Base-by-base conservation (phyloP, 2,113 vertebrate species). In the Caretta caretta region DNA sequence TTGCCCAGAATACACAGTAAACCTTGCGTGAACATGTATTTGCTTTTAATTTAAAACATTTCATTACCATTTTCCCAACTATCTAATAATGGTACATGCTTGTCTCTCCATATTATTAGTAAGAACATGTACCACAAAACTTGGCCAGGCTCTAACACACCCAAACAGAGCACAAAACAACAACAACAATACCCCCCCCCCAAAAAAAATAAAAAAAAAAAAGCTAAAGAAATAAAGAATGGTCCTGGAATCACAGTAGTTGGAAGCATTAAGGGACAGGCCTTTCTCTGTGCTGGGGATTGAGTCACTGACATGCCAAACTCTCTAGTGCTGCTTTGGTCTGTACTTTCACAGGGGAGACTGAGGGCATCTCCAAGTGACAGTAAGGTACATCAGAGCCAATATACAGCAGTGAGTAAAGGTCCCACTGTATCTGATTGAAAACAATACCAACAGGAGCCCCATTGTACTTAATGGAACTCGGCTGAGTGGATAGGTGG, bases 401-500 rank as follows among this genome's bases (percentile, higher is more conserved):
- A 83, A 16, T 50, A 90, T 3, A 0, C 0, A 87, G 42, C 7
- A 79, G 42, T 2, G 10, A 94, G 69, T 51, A 93, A 93, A 96
- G 29, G 82, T 89, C 82, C 86, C 31, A 48, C 16, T 49, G 3
- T 56, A 76, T 84, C 79, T 53, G 65, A 91, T 87, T 80, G 75
- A 87, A 96, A 95, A 91, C 1, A 90, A 54, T n/a, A 87, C 54
- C 86, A 19, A 81, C 84, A 79, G 91, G 53, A 79, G 83, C 59
- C 69, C 7, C 0, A 0, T 53, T 87, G 83, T 38, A 19, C 85
- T 54, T 1, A 0, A 80, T 50, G 92, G 59, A 65, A 19, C 46
- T 79, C 2, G 17, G 20, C 65, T 35, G 56, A 88, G 35, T 69
- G 54, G 82, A 42, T 22, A 42, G 0, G 2, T 6, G 42, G 53